Conservation (phyloP, 2,797 vertebrate species). For the Arremon brunneinucha region DNA sequence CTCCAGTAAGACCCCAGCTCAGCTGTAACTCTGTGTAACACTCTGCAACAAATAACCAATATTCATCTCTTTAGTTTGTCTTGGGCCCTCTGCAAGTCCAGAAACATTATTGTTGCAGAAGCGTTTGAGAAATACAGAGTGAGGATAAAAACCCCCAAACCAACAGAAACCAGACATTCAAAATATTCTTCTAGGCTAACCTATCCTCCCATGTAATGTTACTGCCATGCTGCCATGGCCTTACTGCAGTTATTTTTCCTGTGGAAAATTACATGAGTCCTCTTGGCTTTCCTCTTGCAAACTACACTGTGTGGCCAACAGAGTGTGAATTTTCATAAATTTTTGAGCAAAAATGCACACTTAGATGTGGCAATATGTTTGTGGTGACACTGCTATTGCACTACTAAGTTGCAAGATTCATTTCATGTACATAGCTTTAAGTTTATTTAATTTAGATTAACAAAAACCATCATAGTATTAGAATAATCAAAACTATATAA, state of each 20-base stretch:
- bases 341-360: background rate
- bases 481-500: background rate
- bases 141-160: fast-evolving
- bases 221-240: no score
- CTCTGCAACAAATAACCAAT: background rate
- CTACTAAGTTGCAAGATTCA: background rate
- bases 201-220: background rate
- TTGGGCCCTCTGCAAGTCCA: background rate
- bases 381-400: background rate
- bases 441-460: background rate
- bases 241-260: background rate
- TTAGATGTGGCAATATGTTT: background rate
- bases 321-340: background rate
- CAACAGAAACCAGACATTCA: background rate
- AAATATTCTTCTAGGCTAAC: background rate
- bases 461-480: background rate
- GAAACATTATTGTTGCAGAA: background rate
- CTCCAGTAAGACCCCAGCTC: background rate
- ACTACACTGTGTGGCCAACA: background rate
- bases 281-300: background rate
- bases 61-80: background rate
- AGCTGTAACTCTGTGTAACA: background rate
- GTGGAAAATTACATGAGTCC: background rate
- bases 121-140: background rate
- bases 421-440: background rate